Conservation (phyloP, 2,888 invertebrate genomes). For the Drosophila infuscata region DNA sequence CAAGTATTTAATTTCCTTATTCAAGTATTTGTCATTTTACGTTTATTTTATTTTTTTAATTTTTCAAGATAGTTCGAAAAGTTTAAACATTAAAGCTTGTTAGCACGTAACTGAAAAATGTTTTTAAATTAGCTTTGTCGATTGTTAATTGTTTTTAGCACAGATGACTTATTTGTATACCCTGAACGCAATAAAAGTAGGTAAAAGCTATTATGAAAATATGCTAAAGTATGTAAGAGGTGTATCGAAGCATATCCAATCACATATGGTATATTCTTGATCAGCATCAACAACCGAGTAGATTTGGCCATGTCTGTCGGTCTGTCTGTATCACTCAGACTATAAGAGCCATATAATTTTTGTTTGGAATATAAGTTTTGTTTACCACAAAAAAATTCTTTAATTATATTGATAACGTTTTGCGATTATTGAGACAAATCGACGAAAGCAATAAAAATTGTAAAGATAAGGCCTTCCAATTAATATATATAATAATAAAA, state of each 20-base stretch:
- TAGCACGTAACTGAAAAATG: neutral
- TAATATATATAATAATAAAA: no score
- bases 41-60: neutral
- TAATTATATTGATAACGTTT: neutral
- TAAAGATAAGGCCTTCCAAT: no score
- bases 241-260: neutral
- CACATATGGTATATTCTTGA: neutral
- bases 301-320: neutral
- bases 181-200: neutral
- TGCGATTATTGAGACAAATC: neutral
- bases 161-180: neutral
- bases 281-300: neutral
- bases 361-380: no score
- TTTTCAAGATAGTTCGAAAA: neutral
- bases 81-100: neutral
- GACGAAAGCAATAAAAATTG: no score
- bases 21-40: neutral
- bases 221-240: neutral
- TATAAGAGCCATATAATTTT: no score
- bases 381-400: no score
- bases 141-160: neutral
- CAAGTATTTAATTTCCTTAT: neutral
- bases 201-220: neutral
- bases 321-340: no score
- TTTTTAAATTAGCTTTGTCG: neutral